Percentiles rank a stretch among this genome's conserved stretches.
Evolutionary conservation across 2,113 vertebrate species (phyloP).

Genomic region (Polypterus senegalus): DNA sequence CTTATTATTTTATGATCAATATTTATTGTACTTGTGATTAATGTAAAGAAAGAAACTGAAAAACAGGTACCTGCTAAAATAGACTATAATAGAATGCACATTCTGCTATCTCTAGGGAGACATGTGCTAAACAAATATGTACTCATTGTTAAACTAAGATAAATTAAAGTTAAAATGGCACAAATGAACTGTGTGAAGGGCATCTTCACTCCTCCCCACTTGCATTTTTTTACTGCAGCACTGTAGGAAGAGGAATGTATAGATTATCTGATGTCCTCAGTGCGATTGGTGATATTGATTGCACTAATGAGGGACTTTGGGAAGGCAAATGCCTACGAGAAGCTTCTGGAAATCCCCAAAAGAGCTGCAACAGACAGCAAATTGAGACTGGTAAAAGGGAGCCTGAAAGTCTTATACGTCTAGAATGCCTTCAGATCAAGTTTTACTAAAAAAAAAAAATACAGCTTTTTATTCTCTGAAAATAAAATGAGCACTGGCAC

Average conservation of each 20-base stretch:
- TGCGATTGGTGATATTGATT: slow-evolving; percentile 65
- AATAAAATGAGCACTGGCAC: no score
- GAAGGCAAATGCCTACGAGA: slow-evolving; percentile 45
- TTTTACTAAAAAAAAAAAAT: slow-evolving; percentile 36
- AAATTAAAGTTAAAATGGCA: no score
- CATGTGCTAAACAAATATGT: no score
- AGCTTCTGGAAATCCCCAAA: slow-evolving; percentile 13
- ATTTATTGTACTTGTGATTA: no score
- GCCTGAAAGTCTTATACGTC: slow-evolving; percentile 33
- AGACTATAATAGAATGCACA: no score
- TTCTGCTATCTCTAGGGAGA: no score
- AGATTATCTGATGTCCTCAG: slow-evolving; percentile 58
- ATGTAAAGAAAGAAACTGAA: no score
- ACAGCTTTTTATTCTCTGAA: no score
- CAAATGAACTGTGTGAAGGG: no score
- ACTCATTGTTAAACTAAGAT: no score
- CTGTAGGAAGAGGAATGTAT: slow-evolving; percentile 45
- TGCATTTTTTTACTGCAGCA: slow-evolving; percentile 64
- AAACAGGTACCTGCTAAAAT: no score
- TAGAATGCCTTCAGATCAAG: slow-evolving; percentile 55
- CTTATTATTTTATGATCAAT: no score
- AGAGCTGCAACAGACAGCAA: slow-evolving; percentile 31
- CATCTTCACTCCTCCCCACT: slow-evolving; percentile 55
- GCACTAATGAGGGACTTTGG: slow-evolving; percentile 61
- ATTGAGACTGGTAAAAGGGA: slow-evolving; percentile 28